Evolutionary conservation across 2,797 vertebrate genomes (phyloP), one percentile per base, ranked within the genome.

Genomic region (Scyliorhinus canicula): DNA sequence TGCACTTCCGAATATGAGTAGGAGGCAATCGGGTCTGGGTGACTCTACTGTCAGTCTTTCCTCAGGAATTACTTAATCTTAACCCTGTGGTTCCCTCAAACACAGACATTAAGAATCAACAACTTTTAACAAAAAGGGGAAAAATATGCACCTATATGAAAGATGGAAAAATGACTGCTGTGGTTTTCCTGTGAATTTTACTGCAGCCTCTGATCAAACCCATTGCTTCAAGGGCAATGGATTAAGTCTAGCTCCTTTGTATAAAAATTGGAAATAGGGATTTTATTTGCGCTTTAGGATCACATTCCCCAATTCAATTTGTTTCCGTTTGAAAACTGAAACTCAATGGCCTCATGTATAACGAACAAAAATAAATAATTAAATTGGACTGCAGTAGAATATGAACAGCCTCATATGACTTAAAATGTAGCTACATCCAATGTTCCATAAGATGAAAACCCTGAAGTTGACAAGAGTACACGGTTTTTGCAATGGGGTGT

Each of bases 101-200:
- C 2, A 6, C 50, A 88, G 31, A 16, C 85, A 57, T 57, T 88
- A 16, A 88, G 11, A 82, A 88, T 88, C 31, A 55, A 88, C 14
- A n/a, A 31, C 14, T 88, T 88, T 86, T 47, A 16, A 6, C 16
- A 60, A 88, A 57, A 60, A 44, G 21, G 55, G 5, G 6, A 35
- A 88, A 6, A 35, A 88, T 31, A 40, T 77, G 35, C 12, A 77
- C n/a, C 16, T 6, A 88, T 57, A 86, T 40, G 21, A 40, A 86
- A 86, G 16, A 19, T 19, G 26, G 50, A 57, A 88, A 57, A 88
- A 35, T 88, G 35, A 57, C 85, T n/a, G 26, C 28, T n/a, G 9
- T 88, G 55, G 14, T 88, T 88, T 88, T 57, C 85, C 31, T 88
- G 55, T 88, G 31, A 35, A 85, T 85, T 47, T 84, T 84, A 84